Conservation (phyloP, 35 echinoderm and acorn worm genomes). For the Ophioderma brevispina region DNA sequence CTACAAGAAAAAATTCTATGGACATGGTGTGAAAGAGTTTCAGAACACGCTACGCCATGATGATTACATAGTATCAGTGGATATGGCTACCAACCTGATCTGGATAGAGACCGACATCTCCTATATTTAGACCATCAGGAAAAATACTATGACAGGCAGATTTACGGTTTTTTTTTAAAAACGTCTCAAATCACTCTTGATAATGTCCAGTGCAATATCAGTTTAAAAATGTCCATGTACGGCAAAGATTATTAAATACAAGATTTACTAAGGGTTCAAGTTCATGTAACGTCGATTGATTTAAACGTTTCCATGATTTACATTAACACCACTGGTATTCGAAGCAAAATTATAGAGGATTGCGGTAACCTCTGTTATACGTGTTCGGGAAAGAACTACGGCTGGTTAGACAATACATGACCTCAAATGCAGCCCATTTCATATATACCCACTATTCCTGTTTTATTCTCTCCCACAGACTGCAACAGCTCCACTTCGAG, state of each 20-base stretch:
- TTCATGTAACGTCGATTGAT: no score
- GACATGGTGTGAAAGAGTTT: slow-evolving; percentile 99
- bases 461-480: slow-evolving; percentile 45
- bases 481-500: slow-evolving; percentile 96
- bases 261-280: no score
- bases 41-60: slow-evolving; percentile 97
- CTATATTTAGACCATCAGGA: slow-evolving; percentile 87
- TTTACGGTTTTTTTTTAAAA: background rate
- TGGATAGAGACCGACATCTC: slow-evolving; percentile 91
- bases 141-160: slow-evolving; percentile 82
- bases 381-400: no score
- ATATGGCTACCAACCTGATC: slow-evolving; percentile 86
- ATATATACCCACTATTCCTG: no score
- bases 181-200: background rate
- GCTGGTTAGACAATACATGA: no score
- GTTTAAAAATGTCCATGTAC: background rate
- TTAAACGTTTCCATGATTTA: no score
- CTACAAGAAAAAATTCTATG: slow-evolving; percentile 84
- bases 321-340: no score
- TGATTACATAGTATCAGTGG: slow-evolving; percentile 84
- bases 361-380: no score
- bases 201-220: background rate
- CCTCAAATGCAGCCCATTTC: no score
- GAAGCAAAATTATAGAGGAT: no score
- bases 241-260: background rate